Percentiles rank a stretch among this genome's conserved stretches.
phyloP scores from a whole-genome alignment of 2,113 vertebrate species.

The Spermophilus dauricus region DNA sequence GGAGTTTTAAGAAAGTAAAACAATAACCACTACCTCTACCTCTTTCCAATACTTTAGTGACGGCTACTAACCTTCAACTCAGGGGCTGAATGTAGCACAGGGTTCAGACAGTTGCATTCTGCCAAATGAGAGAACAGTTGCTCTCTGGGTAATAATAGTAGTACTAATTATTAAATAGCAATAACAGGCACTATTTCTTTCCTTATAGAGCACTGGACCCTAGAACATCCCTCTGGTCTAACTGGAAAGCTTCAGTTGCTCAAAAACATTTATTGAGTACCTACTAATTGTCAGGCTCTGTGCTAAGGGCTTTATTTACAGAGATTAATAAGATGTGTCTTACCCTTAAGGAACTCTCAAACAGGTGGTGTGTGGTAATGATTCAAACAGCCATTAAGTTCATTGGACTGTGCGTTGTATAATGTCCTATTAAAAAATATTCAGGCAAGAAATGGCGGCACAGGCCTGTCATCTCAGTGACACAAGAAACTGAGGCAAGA shows the following conservation, averaged over 20 bases:
- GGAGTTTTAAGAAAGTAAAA: not conserved
- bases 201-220: not conserved
- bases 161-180: not conserved
- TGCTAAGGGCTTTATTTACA: not conserved
- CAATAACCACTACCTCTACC: not conserved
- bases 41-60: not conserved
- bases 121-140: not conserved
- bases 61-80: not conserved
- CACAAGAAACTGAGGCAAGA: no score
- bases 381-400: not conserved
- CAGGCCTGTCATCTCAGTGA: no score
- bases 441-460: not conserved
- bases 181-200: not conserved
- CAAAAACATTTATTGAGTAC: not conserved
- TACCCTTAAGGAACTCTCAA: not conserved
- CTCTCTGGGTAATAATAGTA: no score
- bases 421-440: not conserved
- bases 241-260: not conserved
- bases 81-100: not conserved
- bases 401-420: not conserved
- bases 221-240: not conserved
- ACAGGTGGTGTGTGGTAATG: not conserved
- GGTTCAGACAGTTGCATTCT: not conserved
- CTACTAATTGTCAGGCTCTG: not conserved
- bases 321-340: not conserved